A percentile compares a stretch with the other conserved stretches of the same genome.
Evolutionary conservation across 2,888 invertebrate genomes (phyloP).

Genomic region (Elgonia sp.): DNA sequence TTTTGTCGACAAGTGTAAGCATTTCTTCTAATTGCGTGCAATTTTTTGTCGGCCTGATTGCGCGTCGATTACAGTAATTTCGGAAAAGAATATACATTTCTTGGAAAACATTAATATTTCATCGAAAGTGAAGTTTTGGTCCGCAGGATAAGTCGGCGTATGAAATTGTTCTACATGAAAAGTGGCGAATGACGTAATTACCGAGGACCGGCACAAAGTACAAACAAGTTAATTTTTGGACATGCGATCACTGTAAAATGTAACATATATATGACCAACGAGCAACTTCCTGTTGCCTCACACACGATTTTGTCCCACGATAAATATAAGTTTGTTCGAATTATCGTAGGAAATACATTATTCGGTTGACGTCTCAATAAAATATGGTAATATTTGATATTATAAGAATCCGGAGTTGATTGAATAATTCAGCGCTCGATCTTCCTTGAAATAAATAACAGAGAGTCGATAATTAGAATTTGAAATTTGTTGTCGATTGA

Average conservation of each 20-base stretch:
- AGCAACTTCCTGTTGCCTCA: constrained; percentile 63
- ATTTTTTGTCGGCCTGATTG: constrained; percentile 38
- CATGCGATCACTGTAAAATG: constrained; percentile 62
- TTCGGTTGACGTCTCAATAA: constrained; percentile 70
- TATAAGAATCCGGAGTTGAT: constrained; percentile 52
- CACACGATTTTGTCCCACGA: constrained; percentile 50
- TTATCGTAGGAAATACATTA: constrained; percentile 69
- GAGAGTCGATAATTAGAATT: constrained; percentile 58
- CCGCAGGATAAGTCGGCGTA: constrained; percentile 10
- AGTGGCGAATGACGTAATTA: constrained; percentile 59
- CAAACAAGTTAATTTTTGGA: constrained; percentile 64
- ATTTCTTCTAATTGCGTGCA: constrained; percentile 52
- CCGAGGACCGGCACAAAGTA: constrained; percentile 49
- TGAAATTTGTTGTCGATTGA: constrained; percentile 41
- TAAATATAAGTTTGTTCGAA: constrained; percentile 61
- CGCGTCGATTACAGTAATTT: constrained; percentile 58
- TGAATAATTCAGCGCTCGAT: constrained; percentile 56
- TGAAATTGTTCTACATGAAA: constrained; percentile 56
- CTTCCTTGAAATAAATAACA: constrained; percentile 60
- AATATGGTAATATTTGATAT: constrained; percentile 62
- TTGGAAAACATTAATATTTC: constrained; percentile 51
- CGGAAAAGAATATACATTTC: constrained; percentile 34
- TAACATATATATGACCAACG: constrained; percentile 57
- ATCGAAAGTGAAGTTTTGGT: constrained; percentile 51
- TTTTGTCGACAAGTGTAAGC: constrained; percentile 31